These are phyloP conservation scores for Cheilosia vulpina DNA, from an alignment of 2,888 invertebrate species.

Conservation along the genomic window DNA sequence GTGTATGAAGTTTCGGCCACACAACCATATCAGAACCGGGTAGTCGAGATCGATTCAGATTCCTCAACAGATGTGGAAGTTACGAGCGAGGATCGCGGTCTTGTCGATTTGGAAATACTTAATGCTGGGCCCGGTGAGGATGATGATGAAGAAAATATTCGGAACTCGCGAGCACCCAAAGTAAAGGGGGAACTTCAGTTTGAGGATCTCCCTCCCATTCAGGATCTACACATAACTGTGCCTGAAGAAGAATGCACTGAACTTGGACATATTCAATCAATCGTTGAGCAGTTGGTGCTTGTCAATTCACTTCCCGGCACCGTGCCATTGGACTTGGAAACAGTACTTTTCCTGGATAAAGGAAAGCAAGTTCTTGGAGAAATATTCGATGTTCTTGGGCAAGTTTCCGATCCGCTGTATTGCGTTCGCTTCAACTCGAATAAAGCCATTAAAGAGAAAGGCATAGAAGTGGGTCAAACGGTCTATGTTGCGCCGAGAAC, in stretches of 20 bases:
- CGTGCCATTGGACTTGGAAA: slow-evolving; percentile 93
- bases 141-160: slow-evolving; percentile 77
- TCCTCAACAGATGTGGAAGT: slow-evolving; percentile 78
- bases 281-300: slow-evolving; percentile 91
- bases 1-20: slow-evolving; percentile 78
- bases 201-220: slow-evolving; percentile 91
- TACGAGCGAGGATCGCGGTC: slow-evolving; percentile 78
- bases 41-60: slow-evolving; percentile 78
- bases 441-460: slow-evolving; percentile 89
- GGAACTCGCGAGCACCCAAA: slow-evolving; percentile 78
- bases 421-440: slow-evolving; percentile 94
- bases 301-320: slow-evolving; percentile 89
- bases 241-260: slow-evolving; percentile 89
- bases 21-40: slow-evolving; percentile 77
- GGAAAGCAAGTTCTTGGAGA: slow-evolving; percentile 88
- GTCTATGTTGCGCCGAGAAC: slow-evolving; percentile 94
- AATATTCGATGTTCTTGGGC: slow-evolving; percentile 96
- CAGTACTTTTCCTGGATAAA: slow-evolving; percentile 92
- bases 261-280: slow-evolving; percentile 89
- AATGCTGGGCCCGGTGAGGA: slow-evolving; percentile 78
- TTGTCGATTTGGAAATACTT: slow-evolving; percentile 78
- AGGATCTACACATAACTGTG: slow-evolving; percentile 91
- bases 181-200: slow-evolving; percentile 83
- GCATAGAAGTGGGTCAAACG: slow-evolving; percentile 87
- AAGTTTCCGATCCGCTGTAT: slow-evolving; percentile 93